Evolutionary conservation across 2,113 vertebrate species (phyloP).

Genomic region (Xerus inauris): DNA sequence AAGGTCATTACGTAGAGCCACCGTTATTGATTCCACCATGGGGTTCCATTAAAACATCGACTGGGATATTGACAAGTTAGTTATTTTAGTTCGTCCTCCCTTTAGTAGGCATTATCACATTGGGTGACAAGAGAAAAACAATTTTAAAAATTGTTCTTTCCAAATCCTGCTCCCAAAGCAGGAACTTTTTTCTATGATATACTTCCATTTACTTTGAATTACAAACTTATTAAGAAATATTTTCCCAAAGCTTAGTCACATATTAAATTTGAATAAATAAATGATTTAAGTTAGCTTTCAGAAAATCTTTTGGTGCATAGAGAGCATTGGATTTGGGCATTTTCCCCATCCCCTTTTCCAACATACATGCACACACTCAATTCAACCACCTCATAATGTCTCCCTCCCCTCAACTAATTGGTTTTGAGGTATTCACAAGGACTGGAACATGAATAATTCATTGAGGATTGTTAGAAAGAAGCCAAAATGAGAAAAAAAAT

Average conservation of each 20-base stretch:
- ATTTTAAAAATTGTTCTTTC: conserved; percentile 10
- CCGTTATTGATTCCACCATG: conserved; percentile 38
- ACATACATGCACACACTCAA: not conserved
- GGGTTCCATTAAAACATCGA: not conserved
- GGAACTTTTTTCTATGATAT: not conserved
- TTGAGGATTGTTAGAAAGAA: conserved; percentile 29
- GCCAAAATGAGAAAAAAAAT: not conserved
- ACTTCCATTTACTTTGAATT: conserved; percentile 17
- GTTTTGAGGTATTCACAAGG: conserved; percentile 15
- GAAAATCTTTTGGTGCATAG: conserved; percentile 29
- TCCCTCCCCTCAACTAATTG: not conserved
- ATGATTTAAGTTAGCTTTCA: conserved; percentile 29
- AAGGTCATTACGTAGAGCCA: conserved; percentile 39
- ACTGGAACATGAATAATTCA: conserved; percentile 33
- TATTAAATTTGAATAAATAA: conserved; percentile 44
- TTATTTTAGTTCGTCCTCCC: conserved; percentile 59
- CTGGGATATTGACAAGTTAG: conserved; percentile 41
- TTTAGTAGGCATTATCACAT: not conserved
- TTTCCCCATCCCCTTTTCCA: not conserved
- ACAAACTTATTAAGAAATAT: not conserved
- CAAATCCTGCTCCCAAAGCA: not conserved
- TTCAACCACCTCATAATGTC: not conserved
- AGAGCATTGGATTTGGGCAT: not conserved
- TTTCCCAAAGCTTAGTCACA: not conserved
- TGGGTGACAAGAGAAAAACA: not conserved